phyloP scores from a whole-genome alignment of 2,797 vertebrate species.

The Limosa lapponica region DNA sequence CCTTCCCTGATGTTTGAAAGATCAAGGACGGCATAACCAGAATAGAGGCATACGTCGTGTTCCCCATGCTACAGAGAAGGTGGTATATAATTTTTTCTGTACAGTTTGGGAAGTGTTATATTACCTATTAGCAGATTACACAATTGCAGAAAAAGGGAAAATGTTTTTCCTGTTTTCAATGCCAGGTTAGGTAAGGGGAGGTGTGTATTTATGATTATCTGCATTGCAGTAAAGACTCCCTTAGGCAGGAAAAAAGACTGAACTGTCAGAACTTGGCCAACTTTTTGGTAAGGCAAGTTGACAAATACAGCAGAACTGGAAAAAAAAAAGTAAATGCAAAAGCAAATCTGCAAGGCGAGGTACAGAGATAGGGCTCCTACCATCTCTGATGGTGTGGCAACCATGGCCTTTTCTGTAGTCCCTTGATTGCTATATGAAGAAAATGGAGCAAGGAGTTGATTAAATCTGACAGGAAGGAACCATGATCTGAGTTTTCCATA shows the following conservation, averaged over 20 bases:
- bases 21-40: background rate
- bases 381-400: accelerated
- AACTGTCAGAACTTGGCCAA: background rate
- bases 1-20: background rate
- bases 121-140: background rate
- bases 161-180: background rate
- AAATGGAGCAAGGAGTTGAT: background rate
- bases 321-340: background rate
- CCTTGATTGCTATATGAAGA: background rate
- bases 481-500: accelerated
- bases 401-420: background rate
- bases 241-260: background rate
- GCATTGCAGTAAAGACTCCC: background rate
- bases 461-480: background rate
- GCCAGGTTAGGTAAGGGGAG: background rate
- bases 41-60: accelerated
- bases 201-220: background rate
- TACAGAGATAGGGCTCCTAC: background rate
- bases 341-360: background rate
- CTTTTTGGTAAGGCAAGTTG: background rate
- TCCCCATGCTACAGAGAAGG: background rate
- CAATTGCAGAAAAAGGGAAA: background rate
- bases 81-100: background rate
- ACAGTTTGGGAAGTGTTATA: background rate
- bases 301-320: background rate